These are phyloP conservation scores for Nanger granti DNA, from an alignment of 2,113 vertebrate genomes.

Conservation along the genomic window DNA sequence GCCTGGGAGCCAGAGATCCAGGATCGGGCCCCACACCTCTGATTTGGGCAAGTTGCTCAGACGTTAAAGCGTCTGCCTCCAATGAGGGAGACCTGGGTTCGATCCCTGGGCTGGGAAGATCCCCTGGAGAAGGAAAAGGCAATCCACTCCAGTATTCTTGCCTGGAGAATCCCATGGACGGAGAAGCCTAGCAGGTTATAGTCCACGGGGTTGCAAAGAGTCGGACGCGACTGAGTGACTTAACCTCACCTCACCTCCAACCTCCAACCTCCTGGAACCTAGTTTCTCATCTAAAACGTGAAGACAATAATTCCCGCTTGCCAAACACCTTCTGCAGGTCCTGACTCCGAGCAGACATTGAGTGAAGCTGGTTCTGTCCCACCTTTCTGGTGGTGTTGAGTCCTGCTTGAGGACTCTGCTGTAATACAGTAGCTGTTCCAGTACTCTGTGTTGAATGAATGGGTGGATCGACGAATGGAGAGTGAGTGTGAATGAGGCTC, in stretches of 20 bases:
- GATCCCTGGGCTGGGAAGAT: too few species aligned
- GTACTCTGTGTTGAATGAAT: background rate
- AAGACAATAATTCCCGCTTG: background rate
- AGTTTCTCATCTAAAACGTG: background rate
- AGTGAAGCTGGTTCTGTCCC: background rate
- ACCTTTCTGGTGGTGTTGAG: background rate
- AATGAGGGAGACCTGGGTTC: too few species aligned
- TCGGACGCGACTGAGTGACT: too few species aligned
- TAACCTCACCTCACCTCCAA: too few species aligned
- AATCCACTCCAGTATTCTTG: too few species aligned
- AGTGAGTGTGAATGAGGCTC: background rate
- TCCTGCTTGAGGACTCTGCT: background rate
- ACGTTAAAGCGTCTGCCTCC: too few species aligned
- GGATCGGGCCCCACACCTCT: background rate
- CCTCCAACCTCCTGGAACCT: background rate
- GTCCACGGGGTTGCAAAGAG: too few species aligned
- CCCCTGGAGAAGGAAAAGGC: too few species aligned
- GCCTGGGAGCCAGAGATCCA: background rate
- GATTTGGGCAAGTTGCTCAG: background rate
- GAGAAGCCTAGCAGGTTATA: too few species aligned
- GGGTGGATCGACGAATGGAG: background rate
- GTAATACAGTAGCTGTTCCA: background rate
- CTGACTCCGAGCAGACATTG: background rate
- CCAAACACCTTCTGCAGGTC: background rate
- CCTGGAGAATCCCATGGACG: too few species aligned